Percentiles rank a stretch among this genome's conserved stretches.
These are phyloP conservation scores for Neofelis nebulosa DNA, from an alignment of 2,113 vertebrate species.

Conservation along the genomic window DNA sequence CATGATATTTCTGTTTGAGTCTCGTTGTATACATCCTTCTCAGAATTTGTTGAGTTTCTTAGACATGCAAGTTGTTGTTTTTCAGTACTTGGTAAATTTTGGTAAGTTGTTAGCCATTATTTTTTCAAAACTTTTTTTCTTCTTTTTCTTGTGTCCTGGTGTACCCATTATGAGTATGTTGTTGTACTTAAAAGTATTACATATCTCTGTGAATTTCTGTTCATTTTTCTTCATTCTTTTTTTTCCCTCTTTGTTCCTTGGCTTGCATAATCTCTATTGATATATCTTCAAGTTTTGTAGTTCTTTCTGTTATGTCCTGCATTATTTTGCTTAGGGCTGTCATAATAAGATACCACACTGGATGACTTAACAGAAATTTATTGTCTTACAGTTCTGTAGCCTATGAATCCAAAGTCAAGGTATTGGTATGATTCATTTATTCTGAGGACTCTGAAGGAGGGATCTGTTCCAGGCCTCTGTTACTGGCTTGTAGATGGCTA, in stretches of 20 bases:
- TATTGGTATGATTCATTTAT: neutral
- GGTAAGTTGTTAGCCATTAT: neutral
- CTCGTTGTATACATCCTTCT: neutral
- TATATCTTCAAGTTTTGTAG: neutral
- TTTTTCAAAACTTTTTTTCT: neutral
- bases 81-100: neutral
- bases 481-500: no score
- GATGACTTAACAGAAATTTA: neutral
- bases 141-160: neutral
- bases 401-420: neutral
- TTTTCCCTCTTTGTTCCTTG: neutral
- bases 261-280: neutral
- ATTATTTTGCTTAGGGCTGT: neutral
- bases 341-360: neutral
- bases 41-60: neutral
- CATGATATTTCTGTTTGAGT: neutral
- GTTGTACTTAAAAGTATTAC: neutral
- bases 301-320: neutral
- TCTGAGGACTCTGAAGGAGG: neutral
- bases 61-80: neutral
- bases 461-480: neutral
- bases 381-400: neutral
- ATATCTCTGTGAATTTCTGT: neutral
- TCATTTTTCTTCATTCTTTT: neutral
- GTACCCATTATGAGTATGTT: neutral